Evolutionary conservation across 2,888 invertebrate genomes (phyloP).

Genomic region (Xanthorhoe spadicearia): DNA sequence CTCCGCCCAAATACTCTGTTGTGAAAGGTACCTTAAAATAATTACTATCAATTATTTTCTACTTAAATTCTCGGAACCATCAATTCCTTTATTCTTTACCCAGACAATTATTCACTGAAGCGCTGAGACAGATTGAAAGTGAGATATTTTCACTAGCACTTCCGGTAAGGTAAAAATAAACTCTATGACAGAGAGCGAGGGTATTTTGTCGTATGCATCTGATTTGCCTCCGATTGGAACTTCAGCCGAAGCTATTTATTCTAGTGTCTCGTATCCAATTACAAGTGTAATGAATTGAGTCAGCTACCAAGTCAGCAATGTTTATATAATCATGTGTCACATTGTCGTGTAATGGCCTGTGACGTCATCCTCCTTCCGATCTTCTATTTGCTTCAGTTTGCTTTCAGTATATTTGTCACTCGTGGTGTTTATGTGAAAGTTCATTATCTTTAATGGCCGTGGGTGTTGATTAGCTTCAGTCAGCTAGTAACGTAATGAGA

Average conservation of each 20-base stretch:
- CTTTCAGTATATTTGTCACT: conserved; percentile 12
- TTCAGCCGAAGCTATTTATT: conserved; percentile 64
- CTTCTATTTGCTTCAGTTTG: conserved; percentile 4
- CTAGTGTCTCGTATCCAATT: conserved; percentile 70
- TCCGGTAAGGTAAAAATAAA: conserved; percentile 34
- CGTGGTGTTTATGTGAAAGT: conserved; percentile 1
- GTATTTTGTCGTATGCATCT: conserved; percentile 42
- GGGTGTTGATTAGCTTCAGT: background rate
- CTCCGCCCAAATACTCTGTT: conserved; percentile 7
- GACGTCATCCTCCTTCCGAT: conserved; percentile 13
- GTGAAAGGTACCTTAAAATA: conserved; percentile 28
- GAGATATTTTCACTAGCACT: conserved; percentile 47
- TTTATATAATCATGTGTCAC: conserved; percentile 57
- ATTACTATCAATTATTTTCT: conserved; percentile 19
- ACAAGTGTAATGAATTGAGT: conserved; percentile 71
- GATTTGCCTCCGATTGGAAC: conserved; percentile 52
- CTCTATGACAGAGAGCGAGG: conserved; percentile 43
- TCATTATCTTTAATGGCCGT: background rate
- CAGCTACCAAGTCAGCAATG: conserved; percentile 57
- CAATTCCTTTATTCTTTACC: conserved; percentile 36
- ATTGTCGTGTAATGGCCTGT: conserved; percentile 45
- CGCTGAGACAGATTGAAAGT: conserved; percentile 50
- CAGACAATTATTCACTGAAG: conserved; percentile 55
- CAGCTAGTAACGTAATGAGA: too few species aligned
- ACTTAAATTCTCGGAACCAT: conserved; percentile 4